A percentile compares a stretch with the other conserved stretches of the same genome.
These are phyloP conservation scores for Drosophila nigricruria DNA, from an alignment of 2,888 invertebrate genomes.

Conservation along the genomic window DNA sequence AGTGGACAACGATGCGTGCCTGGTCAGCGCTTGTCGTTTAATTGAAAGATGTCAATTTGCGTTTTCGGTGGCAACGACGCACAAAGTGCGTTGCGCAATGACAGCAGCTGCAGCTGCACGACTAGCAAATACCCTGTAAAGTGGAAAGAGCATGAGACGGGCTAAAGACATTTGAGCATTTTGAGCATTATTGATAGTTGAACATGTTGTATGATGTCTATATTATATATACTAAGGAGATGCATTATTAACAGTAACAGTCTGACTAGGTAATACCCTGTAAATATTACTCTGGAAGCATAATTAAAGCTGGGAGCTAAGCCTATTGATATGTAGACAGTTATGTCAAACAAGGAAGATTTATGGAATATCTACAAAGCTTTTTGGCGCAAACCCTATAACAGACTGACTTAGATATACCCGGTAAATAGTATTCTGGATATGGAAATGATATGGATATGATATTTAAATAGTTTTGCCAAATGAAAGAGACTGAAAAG, in stretches of 20 bases:
- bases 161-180: background rate
- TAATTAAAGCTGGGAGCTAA: too few relatives aligned
- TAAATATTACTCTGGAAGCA: background rate
- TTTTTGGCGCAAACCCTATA: background rate
- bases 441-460: too few relatives aligned
- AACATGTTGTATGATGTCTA: background rate
- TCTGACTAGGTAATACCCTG: background rate
- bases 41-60: slow-evolving; percentile 81
- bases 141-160: too few relatives aligned
- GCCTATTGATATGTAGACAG: background rate
- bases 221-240: too few relatives aligned
- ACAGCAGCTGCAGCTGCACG: slow-evolving; percentile 13
- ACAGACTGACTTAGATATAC: background rate
- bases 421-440: background rate
- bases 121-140: slow-evolving; percentile 25
- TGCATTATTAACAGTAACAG: background rate
- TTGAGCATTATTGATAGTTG: background rate
- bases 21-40: slow-evolving; percentile 64
- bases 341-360: background rate
- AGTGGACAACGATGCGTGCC: slow-evolving; percentile 61
- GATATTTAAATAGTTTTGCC: background rate
- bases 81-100: slow-evolving; percentile 75
- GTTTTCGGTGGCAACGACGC: slow-evolving; percentile 66
- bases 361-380: background rate
- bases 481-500: too few relatives aligned